Evolutionary conservation across 1,140 invertebrate species (phyloP).

Genomic region (Bombus picipes): DNA sequence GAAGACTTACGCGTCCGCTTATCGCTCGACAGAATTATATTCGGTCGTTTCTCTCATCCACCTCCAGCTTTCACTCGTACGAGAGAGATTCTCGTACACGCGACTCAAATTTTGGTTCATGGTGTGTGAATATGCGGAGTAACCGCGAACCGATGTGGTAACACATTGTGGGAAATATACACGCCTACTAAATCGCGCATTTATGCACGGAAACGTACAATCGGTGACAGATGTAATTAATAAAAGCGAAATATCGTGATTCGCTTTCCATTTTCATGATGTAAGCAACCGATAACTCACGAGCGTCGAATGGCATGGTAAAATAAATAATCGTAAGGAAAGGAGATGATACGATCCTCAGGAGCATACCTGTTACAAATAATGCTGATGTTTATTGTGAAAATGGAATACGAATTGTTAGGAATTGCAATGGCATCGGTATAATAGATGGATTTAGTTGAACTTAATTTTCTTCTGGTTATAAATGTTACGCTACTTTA

Average conservation of each 20-base stretch:
- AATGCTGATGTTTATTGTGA: no score
- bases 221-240: constrained; percentile 39
- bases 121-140: constrained; percentile 44
- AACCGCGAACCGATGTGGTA: constrained; percentile 51
- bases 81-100: not conserved
- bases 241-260: constrained; percentile 37
- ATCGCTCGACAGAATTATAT: constrained; percentile 1
- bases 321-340: not conserved
- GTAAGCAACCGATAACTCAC: constrained; percentile 23
- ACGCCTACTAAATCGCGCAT: constrained; percentile 36
- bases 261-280: constrained; percentile 6
- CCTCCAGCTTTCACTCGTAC: not conserved
- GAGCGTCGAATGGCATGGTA: not conserved
- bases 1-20: not conserved
- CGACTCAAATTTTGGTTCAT: constrained; percentile 28
- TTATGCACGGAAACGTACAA: constrained; percentile 34
- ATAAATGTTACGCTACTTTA: no score
- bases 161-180: constrained; percentile 48
- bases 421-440: no score
- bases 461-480: no score
- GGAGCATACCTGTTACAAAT: no score
- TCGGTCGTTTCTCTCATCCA: not conserved
- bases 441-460: no score
- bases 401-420: no score
- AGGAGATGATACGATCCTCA: no score